Percentiles rank a stretch among this genome's conserved stretches.
phyloP scores from a whole-genome alignment of 2,888 invertebrate species.

The Steromphala cineraria region DNA sequence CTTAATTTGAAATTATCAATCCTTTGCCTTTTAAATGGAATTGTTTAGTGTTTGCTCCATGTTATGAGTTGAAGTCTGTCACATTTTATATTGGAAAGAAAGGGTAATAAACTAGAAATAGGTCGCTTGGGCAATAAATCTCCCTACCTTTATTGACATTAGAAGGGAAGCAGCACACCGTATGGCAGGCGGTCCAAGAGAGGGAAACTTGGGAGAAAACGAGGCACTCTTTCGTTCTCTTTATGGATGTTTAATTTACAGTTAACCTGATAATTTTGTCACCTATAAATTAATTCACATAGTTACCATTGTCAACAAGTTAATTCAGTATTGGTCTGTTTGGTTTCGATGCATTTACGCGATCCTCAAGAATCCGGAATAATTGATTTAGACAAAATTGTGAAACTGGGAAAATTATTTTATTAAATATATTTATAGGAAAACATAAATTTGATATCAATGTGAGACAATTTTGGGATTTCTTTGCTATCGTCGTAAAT shows the following conservation, averaged over 20 bases:
- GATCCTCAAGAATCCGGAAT: too few relatives aligned
- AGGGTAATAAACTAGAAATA: constrained; percentile 6
- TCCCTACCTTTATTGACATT: background rate
- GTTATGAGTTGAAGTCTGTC: background rate
- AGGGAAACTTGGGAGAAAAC: background rate
- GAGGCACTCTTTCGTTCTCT: background rate
- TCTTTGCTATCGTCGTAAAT: too few relatives aligned
- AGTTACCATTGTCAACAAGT: too few relatives aligned
- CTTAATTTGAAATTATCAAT: too few relatives aligned
- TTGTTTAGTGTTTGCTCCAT: background rate
- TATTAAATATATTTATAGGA: too few relatives aligned
- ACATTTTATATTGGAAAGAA: constrained; percentile 2
- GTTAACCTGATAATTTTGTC: background rate
- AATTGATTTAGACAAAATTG: too few relatives aligned
- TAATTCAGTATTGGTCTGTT: too few relatives aligned
- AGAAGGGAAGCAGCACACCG: background rate
- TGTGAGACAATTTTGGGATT: too few relatives aligned
- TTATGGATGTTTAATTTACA: background rate
- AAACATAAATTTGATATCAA: too few relatives aligned
- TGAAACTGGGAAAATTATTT: too few relatives aligned
- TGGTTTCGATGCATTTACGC: too few relatives aligned
- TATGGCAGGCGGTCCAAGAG: background rate
- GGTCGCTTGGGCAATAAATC: constrained; percentile 9
- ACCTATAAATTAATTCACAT: too few relatives aligned
- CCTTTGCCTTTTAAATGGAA: background rate